Conservation (phyloP, 2,113 vertebrate genomes). For the Acrocephalus kingi region DNA sequence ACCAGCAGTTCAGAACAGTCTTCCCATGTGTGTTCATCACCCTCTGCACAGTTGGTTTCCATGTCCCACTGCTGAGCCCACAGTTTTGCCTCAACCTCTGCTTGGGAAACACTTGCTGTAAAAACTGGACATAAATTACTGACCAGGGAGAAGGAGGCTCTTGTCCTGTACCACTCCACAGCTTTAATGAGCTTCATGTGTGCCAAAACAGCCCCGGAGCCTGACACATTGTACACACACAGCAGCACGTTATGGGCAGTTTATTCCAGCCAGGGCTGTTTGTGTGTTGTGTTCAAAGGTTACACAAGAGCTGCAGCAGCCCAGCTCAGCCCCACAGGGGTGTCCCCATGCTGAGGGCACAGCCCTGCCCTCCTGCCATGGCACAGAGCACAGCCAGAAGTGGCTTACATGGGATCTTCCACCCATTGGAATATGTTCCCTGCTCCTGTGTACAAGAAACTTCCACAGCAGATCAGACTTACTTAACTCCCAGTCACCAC, state of each 20-base stretch:
- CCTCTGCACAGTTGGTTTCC: not conserved
- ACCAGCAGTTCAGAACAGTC: not conserved
- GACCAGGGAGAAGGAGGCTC: not conserved
- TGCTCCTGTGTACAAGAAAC: not conserved
- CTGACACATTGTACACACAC: not conserved
- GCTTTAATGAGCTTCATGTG: not conserved
- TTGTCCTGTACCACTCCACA: not conserved
- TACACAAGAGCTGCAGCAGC: not conserved
- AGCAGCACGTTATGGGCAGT: not conserved
- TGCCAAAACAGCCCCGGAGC: not conserved
- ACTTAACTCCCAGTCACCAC: not conserved
- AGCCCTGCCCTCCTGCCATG: not conserved
- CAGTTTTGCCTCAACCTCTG: not conserved
- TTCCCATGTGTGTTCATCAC: accelerated
- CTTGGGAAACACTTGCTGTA: not conserved
- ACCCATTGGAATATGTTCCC: accelerated
- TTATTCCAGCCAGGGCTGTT: not conserved
- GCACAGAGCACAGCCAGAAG: not conserved
- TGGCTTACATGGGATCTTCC: not conserved
- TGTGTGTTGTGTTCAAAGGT: not conserved
- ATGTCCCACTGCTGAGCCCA: not conserved
- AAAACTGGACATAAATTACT: not conserved
- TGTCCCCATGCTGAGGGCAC: not conserved
- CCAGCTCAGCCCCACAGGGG: not conserved
- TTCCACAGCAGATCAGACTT: not conserved